A percentile compares a stretch with the other conserved stretches of the same genome.
phyloP scores from a whole-genome alignment of 2,888 invertebrate species.

The Dicyrtomina minuta region DNA sequence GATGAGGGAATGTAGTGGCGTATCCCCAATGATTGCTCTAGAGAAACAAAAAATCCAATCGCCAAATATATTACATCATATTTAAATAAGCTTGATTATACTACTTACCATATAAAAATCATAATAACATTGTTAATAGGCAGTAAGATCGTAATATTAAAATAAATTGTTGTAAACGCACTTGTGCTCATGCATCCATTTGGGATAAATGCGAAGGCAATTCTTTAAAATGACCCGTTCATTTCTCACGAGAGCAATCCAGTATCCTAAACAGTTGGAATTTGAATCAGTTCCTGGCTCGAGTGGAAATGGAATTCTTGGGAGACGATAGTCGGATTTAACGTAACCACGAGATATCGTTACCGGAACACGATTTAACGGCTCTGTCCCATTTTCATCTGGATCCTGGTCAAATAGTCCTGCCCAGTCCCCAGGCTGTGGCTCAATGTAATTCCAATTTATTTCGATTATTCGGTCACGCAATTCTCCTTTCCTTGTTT shows the following conservation, averaged over 20 bases:
- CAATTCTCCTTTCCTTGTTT: constrained; percentile 43
- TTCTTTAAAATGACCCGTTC: constrained; percentile 57
- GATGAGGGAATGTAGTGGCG: constrained; percentile 64
- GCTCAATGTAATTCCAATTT: constrained; percentile 48
- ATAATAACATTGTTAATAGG: no score
- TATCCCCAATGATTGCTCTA: constrained; percentile 62
- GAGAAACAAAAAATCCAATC: constrained; percentile 46
- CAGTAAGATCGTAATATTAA: no score
- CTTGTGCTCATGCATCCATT: constrained; percentile 75
- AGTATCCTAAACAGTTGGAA: constrained; percentile 55
- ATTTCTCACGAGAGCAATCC: constrained; percentile 54
- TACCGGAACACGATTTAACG: constrained; percentile 24
- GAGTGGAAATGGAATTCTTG: constrained; percentile 42
- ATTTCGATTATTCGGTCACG: constrained; percentile 50
- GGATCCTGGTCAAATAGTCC: constrained; percentile 55
- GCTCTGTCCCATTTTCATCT: constrained; percentile 37
- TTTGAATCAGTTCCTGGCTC: constrained; percentile 35
- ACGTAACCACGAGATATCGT: constrained; percentile 41
- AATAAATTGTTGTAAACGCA: constrained; percentile 40
- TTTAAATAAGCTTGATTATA: constrained; percentile 49
- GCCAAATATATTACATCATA: constrained; percentile 3
- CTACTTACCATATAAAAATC: constrained; percentile 57
- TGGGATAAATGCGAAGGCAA: constrained; percentile 77
- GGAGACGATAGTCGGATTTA: constrained; percentile 54
- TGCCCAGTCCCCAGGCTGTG: constrained; percentile 54